A percentile compares a stretch with the other conserved stretches of the same genome.
Evolutionary conservation across 1,140 invertebrate species (phyloP).

Genomic region (Heliconius eleuchia): DNA sequence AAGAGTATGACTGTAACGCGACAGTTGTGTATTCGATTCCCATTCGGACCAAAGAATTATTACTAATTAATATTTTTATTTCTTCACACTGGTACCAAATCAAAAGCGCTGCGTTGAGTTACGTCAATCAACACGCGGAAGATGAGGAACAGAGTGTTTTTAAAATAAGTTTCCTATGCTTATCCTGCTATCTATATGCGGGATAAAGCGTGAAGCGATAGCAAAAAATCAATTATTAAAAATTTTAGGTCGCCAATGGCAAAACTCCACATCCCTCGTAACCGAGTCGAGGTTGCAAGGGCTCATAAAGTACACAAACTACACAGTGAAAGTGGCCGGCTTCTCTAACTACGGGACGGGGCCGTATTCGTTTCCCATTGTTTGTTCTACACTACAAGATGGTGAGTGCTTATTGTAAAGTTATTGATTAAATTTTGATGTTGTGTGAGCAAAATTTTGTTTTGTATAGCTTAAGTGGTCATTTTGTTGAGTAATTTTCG

Average conservation of each 20-base stretch:
- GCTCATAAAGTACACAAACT: constrained; percentile 90
- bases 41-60: too few relatives aligned
- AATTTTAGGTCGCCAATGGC: constrained; percentile 67
- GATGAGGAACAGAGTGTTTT: too few relatives aligned
- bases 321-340: constrained; percentile 92
- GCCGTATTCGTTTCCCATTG: constrained; percentile 87
- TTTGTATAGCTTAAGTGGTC: background rate
- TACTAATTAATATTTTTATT: too few relatives aligned
- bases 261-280: constrained; percentile 75
- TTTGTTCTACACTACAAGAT: constrained; percentile 89
- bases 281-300: constrained; percentile 88
- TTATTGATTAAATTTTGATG: background rate
- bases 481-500: background rate
- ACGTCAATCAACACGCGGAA: too few relatives aligned
- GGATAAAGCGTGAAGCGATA: background rate
- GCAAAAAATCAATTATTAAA: too few relatives aligned
- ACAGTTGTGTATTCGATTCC: too few relatives aligned
- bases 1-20: too few relatives aligned
- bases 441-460: background rate
- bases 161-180: too few relatives aligned
- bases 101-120: too few relatives aligned
- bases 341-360: constrained; percentile 93
- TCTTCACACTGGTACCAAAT: too few relatives aligned
- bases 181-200: too few relatives aligned
- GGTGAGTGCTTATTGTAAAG: constrained; percentile 75